Conservation (phyloP, 2,888 invertebrate species). For the Lithophane leautieri region DNA sequence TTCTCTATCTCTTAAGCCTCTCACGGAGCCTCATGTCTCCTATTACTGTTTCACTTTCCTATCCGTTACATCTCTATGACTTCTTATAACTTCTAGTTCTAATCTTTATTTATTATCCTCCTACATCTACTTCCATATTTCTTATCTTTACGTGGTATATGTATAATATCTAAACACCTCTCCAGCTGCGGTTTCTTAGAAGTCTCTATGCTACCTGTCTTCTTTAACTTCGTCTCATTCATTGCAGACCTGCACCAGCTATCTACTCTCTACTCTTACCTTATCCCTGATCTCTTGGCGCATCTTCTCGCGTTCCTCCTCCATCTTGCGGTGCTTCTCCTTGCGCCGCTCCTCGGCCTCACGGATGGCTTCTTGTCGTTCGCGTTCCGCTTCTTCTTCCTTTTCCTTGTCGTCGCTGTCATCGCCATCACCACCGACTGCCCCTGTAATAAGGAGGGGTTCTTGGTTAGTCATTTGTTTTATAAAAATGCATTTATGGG, state of each 20-base stretch:
- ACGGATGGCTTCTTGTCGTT: constrained; percentile 98
- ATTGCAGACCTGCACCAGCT: background rate
- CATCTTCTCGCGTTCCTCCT: constrained; percentile 99
- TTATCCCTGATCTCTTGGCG: constrained; percentile 99
- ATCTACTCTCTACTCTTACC: constrained; percentile 90
- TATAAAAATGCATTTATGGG: background rate
- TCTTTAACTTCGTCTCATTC: no score
- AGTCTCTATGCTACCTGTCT: no score
- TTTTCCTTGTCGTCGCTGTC: constrained; percentile 99
- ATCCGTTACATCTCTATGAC: no score
- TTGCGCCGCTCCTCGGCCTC: constrained; percentile 99
- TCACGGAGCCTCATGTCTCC: no score
- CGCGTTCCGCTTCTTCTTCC: constrained; percentile 99
- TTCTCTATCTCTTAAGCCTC: no score
- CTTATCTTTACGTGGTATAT: no score
- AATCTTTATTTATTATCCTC: no score
- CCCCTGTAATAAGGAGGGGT: constrained; percentile 90
- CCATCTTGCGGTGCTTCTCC: constrained; percentile 99
- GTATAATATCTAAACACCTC: no score
- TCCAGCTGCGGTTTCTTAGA: no score
- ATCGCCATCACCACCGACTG: constrained; percentile 96
- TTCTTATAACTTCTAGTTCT: no score
- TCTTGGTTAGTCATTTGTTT: background rate
- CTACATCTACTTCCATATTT: no score
- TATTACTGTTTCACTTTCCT: no score